Conservation (phyloP, 2,113 vertebrate genomes). For the Stegostoma tigrinum region DNA sequence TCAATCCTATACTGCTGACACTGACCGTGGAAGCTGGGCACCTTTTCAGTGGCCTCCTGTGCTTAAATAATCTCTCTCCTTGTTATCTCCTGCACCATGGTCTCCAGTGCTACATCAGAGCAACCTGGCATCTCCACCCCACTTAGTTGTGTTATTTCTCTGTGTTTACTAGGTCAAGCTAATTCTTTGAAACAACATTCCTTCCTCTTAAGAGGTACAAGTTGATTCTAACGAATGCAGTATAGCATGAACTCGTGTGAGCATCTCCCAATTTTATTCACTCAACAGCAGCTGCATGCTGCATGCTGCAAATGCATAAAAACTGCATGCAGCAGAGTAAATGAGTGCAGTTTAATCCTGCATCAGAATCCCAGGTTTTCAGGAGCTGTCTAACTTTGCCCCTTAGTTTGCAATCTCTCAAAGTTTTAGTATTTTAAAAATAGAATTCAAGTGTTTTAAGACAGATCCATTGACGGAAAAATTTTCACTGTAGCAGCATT, state of each 20-base stretch:
- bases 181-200: background rate
- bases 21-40: no score
- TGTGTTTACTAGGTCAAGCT: background rate
- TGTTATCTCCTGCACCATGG: background rate
- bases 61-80: background rate
- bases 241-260: background rate
- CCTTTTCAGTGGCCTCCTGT: no score
- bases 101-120: background rate
- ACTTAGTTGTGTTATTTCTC: background rate
- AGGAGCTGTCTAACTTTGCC: background rate
- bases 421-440: background rate
- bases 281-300: background rate
- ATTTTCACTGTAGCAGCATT: no score
- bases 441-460: no score
- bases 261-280: background rate
- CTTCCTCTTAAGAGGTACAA: background rate
- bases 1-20: no score
- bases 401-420: background rate
- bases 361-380: background rate
- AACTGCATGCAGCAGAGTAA: background rate
- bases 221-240: background rate
- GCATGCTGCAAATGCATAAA: background rate
- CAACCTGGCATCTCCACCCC: background rate
- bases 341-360: background rate
- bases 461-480: no score